A percentile compares a stretch with the other conserved stretches of the same genome.
Conservation (phyloP, 1,140 invertebrate genomes). For the Stegodyphus mimosarum region DNA sequence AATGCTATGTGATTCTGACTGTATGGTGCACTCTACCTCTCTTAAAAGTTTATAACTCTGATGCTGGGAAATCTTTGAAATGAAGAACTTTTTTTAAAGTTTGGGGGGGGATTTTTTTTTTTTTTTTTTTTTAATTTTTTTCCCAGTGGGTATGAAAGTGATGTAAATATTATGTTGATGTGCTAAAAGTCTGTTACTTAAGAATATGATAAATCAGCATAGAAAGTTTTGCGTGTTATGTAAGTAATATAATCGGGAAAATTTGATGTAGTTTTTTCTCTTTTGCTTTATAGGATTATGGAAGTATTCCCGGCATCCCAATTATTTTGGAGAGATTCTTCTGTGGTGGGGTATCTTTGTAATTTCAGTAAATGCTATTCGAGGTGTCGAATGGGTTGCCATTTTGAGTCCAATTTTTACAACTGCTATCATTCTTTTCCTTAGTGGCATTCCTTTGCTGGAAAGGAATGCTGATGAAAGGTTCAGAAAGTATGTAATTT, state of each 20-base stretch:
- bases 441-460: constrained; percentile 68
- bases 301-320: constrained; percentile 90
- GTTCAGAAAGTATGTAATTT: constrained; percentile 80
- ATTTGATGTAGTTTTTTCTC: not conserved
- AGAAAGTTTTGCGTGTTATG: not conserved
- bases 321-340: constrained; percentile 94
- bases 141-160: too few species aligned
- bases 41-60: too few species aligned
- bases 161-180: too few species aligned
- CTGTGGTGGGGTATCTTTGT: constrained; percentile 95
- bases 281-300: constrained; percentile 78
- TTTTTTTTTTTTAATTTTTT: too few species aligned
- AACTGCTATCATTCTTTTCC: constrained; percentile 64
- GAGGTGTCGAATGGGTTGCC: constrained; percentile 76
- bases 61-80: too few species aligned
- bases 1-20: too few species aligned
- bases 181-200: too few species aligned
- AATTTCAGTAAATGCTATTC: constrained; percentile 86
- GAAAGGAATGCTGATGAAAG: constrained; percentile 77
- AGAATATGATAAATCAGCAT: too few species aligned
- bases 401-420: constrained; percentile 67
- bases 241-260: not conserved
- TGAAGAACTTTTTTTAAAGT: too few species aligned
- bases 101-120: too few species aligned
- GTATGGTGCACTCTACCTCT: too few species aligned